These are phyloP conservation scores for Distichodus sexfasciatus DNA, from an alignment of 2,797 vertebrate genomes.

Conservation along the genomic window DNA sequence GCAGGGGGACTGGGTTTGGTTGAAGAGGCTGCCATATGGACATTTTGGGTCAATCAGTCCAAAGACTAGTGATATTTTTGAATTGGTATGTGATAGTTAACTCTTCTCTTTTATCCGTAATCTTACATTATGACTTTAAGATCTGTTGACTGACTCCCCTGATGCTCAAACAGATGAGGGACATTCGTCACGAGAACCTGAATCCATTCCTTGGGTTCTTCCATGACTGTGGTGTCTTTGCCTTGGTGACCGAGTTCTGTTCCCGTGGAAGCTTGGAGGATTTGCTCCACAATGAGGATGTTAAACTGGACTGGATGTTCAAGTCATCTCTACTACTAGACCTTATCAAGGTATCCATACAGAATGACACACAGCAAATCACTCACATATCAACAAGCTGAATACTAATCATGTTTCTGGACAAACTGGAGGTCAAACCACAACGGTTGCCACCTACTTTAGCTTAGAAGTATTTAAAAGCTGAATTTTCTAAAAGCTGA, in stretches of 20 bases:
- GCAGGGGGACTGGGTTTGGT: constrained; percentile 76
- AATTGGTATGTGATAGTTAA: constrained; percentile 46
- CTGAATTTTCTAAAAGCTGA: neutral
- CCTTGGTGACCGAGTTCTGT: constrained; percentile 83
- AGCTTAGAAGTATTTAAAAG: no score
- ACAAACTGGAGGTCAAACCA: no score
- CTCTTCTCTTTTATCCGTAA: neutral
- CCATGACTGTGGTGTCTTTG: constrained; percentile 78
- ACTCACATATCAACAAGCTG: no score
- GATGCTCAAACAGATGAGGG: constrained; percentile 72
- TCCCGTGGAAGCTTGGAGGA: constrained; percentile 84
- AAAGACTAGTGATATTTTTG: constrained; percentile 57
- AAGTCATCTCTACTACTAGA: constrained; percentile 86
- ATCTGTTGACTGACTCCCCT: neutral
- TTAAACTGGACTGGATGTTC: constrained; percentile 90
- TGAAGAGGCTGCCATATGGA: constrained; percentile 68
- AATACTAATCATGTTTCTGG: no score
- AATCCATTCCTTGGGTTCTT: constrained; percentile 84
- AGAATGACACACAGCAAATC: neutral
- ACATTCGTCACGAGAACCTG: constrained; percentile 83
- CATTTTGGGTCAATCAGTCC: constrained; percentile 54
- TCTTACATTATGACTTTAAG: neutral
- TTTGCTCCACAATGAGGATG: constrained; percentile 76
- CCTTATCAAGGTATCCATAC: constrained; percentile 80
- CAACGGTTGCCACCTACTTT: no score